These are phyloP conservation scores for Phaetusa simplex DNA, from an alignment of 2,113 vertebrate species.

Conservation along the genomic window DNA sequence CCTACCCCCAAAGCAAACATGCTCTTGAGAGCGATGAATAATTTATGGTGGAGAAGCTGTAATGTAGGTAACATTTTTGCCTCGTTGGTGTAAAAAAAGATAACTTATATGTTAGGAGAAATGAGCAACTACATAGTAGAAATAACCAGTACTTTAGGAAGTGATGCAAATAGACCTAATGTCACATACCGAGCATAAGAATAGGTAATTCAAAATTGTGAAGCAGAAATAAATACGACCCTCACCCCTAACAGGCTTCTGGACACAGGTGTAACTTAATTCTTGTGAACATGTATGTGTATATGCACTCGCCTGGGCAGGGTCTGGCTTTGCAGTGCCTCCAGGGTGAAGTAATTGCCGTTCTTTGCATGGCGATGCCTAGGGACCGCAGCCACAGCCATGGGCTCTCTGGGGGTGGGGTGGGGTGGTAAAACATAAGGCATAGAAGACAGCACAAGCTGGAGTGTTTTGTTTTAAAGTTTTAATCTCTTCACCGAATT, in stretches of 20 bases:
- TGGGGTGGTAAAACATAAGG: background rate
- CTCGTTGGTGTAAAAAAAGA: background rate
- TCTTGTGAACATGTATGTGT: background rate
- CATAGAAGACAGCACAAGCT: background rate
- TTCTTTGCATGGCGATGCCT: background rate
- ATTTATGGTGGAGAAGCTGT: background rate
- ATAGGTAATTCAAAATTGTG: background rate
- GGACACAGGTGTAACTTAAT: background rate
- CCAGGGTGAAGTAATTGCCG: background rate
- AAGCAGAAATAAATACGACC: background rate
- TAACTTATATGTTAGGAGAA: background rate
- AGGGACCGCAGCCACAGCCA: background rate
- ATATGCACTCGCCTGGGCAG: background rate
- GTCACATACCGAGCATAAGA: background rate
- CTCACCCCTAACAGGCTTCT: background rate
- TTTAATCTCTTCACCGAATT: background rate
- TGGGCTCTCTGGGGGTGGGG: background rate
- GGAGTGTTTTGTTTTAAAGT: background rate
- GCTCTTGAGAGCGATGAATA: background rate
- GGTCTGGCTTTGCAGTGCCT: background rate
- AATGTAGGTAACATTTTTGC: background rate
- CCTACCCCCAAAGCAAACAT: background rate
- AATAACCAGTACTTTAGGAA: background rate
- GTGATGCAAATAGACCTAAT: background rate
- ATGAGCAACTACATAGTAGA: background rate